Evolutionary conservation across 1,140 invertebrate species (phyloP).

Genomic region (Sminthurinus signatus): DNA sequence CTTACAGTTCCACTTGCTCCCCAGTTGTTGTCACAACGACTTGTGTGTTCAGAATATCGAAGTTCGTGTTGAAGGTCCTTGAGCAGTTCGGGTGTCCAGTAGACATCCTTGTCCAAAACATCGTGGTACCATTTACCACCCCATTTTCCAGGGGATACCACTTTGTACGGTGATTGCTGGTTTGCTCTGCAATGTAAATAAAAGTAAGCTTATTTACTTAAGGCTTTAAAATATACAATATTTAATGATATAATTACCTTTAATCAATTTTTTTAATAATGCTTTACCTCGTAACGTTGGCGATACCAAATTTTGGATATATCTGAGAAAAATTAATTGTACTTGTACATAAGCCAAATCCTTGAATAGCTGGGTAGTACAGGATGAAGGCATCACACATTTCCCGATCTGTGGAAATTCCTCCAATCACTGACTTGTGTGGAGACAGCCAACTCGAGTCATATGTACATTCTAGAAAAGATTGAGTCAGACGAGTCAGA

Average conservation of each 20-base stretch:
- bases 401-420: background rate
- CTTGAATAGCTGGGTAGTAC: conserved; percentile 18
- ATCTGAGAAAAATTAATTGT: background rate
- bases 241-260: background rate
- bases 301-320: conserved; percentile 15
- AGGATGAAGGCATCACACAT: conserved; percentile 21
- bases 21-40: no score
- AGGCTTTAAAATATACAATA: background rate
- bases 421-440: background rate
- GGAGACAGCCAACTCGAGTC: conserved; percentile 1
- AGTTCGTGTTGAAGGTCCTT: conserved; percentile 8
- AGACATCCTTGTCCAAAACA: conserved; percentile 3
- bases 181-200: background rate
- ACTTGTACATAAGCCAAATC: conserved; percentile 13
- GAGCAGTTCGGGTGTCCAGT: conserved; percentile 7
- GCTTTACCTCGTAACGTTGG: conserved; percentile 3
- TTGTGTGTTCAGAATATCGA: background rate
- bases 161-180: no score
- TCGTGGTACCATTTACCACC: conserved; percentile 4
- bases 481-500: background rate
- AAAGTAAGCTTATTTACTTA: background rate
- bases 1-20: no score
- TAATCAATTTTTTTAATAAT: background rate
- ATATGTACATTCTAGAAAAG: conserved; percentile 8
- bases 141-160: no score